phyloP scores from a whole-genome alignment of 2,797 vertebrate genomes.

The Neomorphus geoffroyi region DNA sequence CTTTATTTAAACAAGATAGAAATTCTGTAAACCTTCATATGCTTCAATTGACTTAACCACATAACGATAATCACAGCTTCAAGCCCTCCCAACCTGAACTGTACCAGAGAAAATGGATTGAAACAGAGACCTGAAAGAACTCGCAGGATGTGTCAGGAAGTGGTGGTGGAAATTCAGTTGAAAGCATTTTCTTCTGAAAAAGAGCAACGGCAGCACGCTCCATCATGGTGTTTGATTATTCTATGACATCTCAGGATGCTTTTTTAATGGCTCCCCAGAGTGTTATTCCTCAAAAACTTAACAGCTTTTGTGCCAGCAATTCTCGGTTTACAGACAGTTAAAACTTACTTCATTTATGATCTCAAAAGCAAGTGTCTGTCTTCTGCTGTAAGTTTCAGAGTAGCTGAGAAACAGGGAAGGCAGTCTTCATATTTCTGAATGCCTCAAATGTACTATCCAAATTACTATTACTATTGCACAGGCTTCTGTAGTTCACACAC shows the following conservation, averaged over 20 bases:
- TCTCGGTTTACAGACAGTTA: neutral
- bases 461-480: neutral
- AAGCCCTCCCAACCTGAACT: neutral
- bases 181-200: neutral
- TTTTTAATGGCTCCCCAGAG: neutral
- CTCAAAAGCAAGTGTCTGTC: neutral
- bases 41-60: neutral
- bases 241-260: neutral
- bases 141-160: neutral
- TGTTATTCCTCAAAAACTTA: neutral
- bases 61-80: neutral
- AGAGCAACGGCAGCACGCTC: neutral
- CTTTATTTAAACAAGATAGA: neutral
- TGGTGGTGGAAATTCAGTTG: neutral
- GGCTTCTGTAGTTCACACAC: neutral
- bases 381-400: neutral
- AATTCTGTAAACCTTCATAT: neutral
- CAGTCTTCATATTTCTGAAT: neutral
- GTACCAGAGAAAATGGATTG: neutral
- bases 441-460: neutral
- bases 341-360: neutral
- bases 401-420: neutral
- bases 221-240: neutral
- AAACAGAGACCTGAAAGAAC: neutral
- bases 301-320: neutral